These are phyloP conservation scores for Nasonia giraulti DNA, from an alignment of 1,140 invertebrate species.

Conservation along the genomic window DNA sequence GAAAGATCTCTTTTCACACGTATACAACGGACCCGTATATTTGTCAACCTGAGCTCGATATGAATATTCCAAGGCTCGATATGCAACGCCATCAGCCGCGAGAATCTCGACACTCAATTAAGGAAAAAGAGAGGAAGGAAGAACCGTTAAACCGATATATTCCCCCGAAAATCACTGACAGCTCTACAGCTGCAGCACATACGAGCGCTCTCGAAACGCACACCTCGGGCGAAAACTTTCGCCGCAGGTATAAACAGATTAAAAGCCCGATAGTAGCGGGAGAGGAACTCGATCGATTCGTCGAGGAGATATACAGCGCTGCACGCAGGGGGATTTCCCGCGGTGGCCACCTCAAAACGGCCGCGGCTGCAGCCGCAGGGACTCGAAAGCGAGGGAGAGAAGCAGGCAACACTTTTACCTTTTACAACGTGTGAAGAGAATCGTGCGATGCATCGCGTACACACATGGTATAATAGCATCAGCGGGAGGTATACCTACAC, in stretches of 20 bases:
- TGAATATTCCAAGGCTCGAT: not conserved
- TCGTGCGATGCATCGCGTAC: conserved; percentile 26
- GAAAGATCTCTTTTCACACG: too few relatives aligned
- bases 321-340: not conserved
- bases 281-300: not conserved
- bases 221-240: not conserved
- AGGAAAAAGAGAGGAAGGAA: not conserved
- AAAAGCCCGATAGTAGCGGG: conserved; percentile 22
- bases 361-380: not conserved
- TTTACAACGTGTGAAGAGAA: conserved; percentile 18
- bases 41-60: too few relatives aligned
- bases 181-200: not conserved
- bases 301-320: not conserved
- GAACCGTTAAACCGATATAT: not conserved
- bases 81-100: not conserved
- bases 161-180: not conserved
- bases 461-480: too few relatives aligned
- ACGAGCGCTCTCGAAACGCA: not conserved
- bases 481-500: too few relatives aligned
- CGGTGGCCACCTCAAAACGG: not conserved
- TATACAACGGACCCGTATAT: too few relatives aligned
- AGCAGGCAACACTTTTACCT: conserved; percentile 5
- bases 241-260: not conserved
- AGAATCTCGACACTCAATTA: not conserved
- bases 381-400: not conserved